phyloP scores from a whole-genome alignment of 2,888 invertebrate genomes.

The Monochamus alternatus region DNA sequence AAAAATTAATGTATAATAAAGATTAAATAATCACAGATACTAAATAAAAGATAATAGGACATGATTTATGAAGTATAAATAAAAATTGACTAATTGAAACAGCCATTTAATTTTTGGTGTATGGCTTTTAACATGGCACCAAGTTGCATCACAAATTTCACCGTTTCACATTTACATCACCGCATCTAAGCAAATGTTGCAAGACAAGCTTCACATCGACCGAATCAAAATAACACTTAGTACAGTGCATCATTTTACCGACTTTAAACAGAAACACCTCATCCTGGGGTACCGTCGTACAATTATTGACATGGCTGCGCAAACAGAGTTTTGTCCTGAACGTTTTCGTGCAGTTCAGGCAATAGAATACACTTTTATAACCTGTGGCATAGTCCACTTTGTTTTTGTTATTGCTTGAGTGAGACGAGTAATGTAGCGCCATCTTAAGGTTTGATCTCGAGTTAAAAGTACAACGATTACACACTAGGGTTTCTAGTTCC shows the following conservation, averaged over 20 bases:
- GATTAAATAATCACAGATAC: no score
- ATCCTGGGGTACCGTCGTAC: neutral
- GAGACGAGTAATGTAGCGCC: neutral
- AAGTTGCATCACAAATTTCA: no score
- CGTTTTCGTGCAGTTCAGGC: neutral
- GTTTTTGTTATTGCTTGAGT: neutral
- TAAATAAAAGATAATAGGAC: no score
- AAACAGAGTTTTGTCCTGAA: neutral
- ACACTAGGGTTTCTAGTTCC: neutral
- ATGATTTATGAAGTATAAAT: no score
- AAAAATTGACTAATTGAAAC: no score
- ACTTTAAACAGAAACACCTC: neutral
- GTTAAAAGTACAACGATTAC: neutral
- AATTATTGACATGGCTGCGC: neutral
- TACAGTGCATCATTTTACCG: neutral
- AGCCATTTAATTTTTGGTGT: no score
- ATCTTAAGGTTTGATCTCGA: neutral
- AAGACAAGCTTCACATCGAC: neutral
- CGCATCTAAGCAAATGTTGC: neutral
- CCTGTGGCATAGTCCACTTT: neutral
- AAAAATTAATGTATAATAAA: no score
- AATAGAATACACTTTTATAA: conserved; percentile 1
- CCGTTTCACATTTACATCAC: neutral
- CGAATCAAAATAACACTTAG: neutral
- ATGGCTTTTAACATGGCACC: no score